These are phyloP conservation scores for Druceiella hillmani DNA, from an alignment of 2,888 invertebrate genomes.

Conservation along the genomic window DNA sequence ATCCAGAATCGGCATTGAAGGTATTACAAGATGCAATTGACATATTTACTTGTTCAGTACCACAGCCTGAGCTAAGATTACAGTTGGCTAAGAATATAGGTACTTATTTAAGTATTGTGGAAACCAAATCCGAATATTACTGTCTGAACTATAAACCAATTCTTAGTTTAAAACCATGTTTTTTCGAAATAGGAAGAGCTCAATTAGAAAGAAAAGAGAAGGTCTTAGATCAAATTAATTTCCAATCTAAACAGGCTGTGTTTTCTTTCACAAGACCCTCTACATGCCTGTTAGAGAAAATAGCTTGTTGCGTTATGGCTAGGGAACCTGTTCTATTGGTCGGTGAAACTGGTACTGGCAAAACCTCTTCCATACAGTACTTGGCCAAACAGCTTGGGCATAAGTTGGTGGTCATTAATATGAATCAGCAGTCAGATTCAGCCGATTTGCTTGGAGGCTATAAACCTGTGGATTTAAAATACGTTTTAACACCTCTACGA, in stretches of 20 bases:
- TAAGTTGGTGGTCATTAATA: slow-evolving; percentile 89
- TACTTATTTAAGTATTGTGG: slow-evolving; percentile 74
- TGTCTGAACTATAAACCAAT: slow-evolving; percentile 74
- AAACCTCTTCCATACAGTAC: slow-evolving; percentile 93
- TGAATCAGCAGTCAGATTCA: slow-evolving; percentile 98
- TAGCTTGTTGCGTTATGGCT: slow-evolving; percentile 76
- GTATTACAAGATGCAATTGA: slow-evolving; percentile 87
- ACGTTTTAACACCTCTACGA: slow-evolving; percentile 74
- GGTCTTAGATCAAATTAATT: slow-evolving; percentile 35
- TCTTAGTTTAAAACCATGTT: slow-evolving; percentile 51
- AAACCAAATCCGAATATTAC: slow-evolving; percentile 77
- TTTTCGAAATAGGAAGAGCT: slow-evolving; percentile 69
- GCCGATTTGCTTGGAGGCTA: slow-evolving; percentile 95
- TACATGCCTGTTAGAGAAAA: slow-evolving; percentile 77
- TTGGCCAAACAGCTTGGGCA: slow-evolving; percentile 79
- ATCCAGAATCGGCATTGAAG: slow-evolving; percentile 60
- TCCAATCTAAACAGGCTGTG: slow-evolving; percentile 43
- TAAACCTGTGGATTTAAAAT: slow-evolving; percentile 90
- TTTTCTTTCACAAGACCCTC: slow-evolving; percentile 83
- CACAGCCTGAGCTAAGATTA: slow-evolving; percentile 59
- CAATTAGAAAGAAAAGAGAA: slow-evolving; percentile 44
- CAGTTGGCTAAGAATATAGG: slow-evolving; percentile 70
- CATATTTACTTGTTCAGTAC: slow-evolving; percentile 79
- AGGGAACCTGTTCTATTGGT: slow-evolving; percentile 91
- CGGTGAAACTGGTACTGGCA: slow-evolving; percentile 98